Conservation (phyloP, 2,113 vertebrate genomes). For the Psammodynastes pulverulentus region DNA sequence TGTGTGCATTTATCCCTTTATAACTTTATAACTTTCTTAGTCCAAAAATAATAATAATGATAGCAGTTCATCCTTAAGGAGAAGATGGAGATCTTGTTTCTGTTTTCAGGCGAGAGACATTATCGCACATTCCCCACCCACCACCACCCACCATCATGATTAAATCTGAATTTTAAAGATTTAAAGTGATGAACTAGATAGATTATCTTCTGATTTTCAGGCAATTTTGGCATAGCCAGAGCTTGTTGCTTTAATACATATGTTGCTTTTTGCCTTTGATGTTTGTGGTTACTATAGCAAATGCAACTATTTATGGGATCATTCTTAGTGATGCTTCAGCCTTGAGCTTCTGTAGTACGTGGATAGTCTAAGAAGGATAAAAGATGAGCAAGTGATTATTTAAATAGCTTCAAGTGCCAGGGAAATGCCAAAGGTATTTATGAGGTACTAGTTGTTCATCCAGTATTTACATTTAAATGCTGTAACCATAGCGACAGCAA, state of each 20-base stretch:
- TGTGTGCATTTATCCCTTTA: background rate
- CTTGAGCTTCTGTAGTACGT: constrained; percentile 55
- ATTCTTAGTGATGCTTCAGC: constrained; percentile 48
- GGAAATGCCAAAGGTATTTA: constrained; percentile 65
- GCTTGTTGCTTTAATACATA: constrained; percentile 28
- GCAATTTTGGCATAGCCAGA: background rate
- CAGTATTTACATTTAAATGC: constrained; percentile 33
- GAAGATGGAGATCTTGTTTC: background rate
- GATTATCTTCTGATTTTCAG: constrained; percentile 15
- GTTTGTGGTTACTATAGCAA: constrained; percentile 40
- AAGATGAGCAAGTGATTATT: constrained; percentile 54
- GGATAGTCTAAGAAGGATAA: constrained; percentile 69
- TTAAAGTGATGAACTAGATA: background rate
- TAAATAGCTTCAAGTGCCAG: constrained; percentile 56
- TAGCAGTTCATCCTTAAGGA: background rate
- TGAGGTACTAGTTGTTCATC: constrained; percentile 50
- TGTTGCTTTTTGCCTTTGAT: constrained; percentile 37
- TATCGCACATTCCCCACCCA: background rate
- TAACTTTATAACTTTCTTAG: background rate
- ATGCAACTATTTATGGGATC: constrained; percentile 54
- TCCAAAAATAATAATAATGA: background rate
- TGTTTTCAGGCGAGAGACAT: background rate
- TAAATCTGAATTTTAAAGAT: constrained; percentile 9
- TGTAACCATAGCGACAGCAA: background rate
- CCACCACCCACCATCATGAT: background rate